A percentile compares a stretch with the other conserved stretches of the same genome.
Conservation (phyloP, 2,797 vertebrate species). For the Pyrocephalus nanus region DNA sequence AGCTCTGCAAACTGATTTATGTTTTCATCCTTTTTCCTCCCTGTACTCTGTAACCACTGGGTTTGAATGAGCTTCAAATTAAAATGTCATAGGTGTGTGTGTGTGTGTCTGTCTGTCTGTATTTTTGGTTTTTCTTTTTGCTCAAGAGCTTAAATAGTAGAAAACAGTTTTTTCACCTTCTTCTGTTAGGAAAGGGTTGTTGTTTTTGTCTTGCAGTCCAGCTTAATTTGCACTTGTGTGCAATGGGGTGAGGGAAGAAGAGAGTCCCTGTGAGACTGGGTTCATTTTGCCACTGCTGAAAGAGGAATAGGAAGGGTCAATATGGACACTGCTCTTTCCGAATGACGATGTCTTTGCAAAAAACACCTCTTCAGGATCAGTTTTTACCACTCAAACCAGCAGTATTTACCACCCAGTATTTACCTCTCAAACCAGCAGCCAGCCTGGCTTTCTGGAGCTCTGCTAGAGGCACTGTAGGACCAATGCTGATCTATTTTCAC, state of each 20-base stretch:
- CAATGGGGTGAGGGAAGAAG: not conserved
- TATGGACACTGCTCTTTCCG: not conserved
- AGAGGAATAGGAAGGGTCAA: not conserved
- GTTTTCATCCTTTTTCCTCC: not conserved
- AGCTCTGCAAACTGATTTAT: not conserved
- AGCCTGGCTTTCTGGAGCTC: not conserved
- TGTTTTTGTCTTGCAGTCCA: not conserved
- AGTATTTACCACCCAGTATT: not conserved
- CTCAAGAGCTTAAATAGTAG: not conserved
- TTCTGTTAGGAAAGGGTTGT: not conserved
- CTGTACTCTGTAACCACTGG: not conserved
- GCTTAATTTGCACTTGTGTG: not conserved
- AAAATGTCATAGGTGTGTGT: rapidly evolving
- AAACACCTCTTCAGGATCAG: not conserved
- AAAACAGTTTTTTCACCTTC: not conserved
- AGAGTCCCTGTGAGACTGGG: not conserved
- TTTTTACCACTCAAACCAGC: not conserved
- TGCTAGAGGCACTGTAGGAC: not conserved
- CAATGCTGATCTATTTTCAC: not conserved
- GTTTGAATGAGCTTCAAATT: not conserved
- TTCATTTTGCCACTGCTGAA: not conserved
- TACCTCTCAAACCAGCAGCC: not conserved
- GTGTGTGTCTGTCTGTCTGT: not conserved
- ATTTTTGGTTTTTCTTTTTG: not conserved
- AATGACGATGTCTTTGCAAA: not conserved